Evolutionary conservation across 1,140 invertebrate genomes (phyloP).

Genomic region (Adelges cooleyi): DNA sequence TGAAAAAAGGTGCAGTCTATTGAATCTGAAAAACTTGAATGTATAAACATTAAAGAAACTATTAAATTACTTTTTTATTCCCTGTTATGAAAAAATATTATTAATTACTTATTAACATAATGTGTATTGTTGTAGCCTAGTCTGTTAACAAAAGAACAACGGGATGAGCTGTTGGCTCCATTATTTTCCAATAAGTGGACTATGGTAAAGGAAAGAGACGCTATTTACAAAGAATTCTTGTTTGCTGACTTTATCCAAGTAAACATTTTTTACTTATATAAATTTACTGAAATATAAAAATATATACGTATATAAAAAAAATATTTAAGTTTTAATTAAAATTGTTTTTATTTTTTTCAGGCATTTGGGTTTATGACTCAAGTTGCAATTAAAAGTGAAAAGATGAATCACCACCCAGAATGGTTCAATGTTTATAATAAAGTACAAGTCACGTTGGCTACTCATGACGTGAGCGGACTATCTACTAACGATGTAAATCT

Average conservation of each 20-base stretch:
- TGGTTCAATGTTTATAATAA: conserved; percentile 99
- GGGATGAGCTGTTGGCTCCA: conserved; percentile 50
- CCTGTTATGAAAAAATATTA: too few species aligned
- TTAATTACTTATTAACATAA: too few species aligned
- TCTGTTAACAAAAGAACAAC: conserved; percentile 55
- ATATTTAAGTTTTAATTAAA: not conserved
- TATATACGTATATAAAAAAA: not conserved
- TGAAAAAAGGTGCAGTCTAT: too few species aligned
- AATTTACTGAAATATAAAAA: not conserved
- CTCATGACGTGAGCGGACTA: conserved; percentile 84
- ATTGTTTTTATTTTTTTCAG: conserved; percentile 40
- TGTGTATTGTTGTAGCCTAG: conserved; percentile 1
- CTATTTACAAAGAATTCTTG: conserved; percentile 84
- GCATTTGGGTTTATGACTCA: conserved; percentile 96
- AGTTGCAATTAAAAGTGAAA: conserved; percentile 88
- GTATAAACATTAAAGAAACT: too few species aligned
- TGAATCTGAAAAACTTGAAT: too few species aligned
- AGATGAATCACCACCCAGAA: conserved; percentile 99
- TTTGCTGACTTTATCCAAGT: conserved; percentile 92
- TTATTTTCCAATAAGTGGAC: conserved; percentile 69
- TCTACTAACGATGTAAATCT: conserved; percentile 77
- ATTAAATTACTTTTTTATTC: too few species aligned
- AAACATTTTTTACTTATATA: conserved; percentile 9
- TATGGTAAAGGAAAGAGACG: conserved; percentile 67
- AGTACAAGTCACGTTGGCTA: conserved; percentile 73